Evolutionary conservation across 2,797 vertebrate species (phyloP), one percentile per base, ranked within the genome.

Genomic region (Sternotherus odoratus): DNA sequence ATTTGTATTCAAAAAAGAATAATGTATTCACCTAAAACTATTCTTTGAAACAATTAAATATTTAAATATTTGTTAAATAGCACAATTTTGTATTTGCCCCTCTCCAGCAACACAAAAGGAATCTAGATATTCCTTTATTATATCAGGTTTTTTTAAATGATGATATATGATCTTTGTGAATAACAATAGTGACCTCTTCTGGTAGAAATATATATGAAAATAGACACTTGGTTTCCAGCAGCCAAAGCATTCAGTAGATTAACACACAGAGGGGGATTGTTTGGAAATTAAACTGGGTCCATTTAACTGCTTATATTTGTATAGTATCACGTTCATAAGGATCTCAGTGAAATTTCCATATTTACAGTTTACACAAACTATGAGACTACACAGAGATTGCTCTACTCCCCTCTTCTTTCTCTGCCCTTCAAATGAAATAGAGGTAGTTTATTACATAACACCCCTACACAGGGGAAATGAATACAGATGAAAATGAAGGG

Each of bases 161-260:
- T 69, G 66, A 39, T 69, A 5, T 39, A 0, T 1, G 19, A 12
- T 53, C 56, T 79, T 93, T 93, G 79, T 83, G 85, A 95, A 85
- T 54, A 79, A 92, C 95, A 10, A 91, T 56, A 87, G 87, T 89
- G 96, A 95, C 95, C 92, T 86, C 96, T 96, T 51, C 96, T 97
- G 96, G 96, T 81, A 77, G 87, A 94, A 94, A 95, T 91, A 91
- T 74, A 83, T 91, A 96, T 81, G 36, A 91, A 69, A 69, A 69
- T 39, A 39, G 63, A 12, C 9, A 21, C 10, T 21, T 36, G 19
- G 63, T 79, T 8, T 24, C 79, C 78, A 92, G 66, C 1, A 4
- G 23, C 21, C 30, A 81, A 90, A 90, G 50, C 2, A 28, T 13
- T 60, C 50, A 26, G 39, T 43, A 77, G 60, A 84, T 17, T 51